Base-by-base conservation (phyloP, 2,113 vertebrate species). In the Melanostigma gelatinosum region DNA sequence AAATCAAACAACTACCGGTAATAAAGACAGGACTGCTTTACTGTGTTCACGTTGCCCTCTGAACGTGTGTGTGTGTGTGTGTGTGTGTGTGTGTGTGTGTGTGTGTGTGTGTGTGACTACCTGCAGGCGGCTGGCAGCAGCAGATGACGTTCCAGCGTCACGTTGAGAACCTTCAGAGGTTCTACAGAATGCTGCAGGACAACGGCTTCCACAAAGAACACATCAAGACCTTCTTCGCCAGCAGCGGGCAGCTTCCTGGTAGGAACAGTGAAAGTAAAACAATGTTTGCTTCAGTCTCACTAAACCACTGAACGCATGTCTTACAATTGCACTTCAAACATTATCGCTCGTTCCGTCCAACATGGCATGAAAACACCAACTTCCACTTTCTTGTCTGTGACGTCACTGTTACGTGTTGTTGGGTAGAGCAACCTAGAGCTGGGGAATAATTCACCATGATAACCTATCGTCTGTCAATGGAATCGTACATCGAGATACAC, bases 141-240 rank as follows among this genome's bases (percentile, higher is more conserved):
- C 95, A 95, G 77, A 94, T 95, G 75, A 96, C 89, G 8, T 95
- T 95, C 86, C 94, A 94, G 75, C 89, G 32, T 1, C 95, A 96
- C 12, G 85, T 89, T 29, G 87, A 95, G 67, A 95, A 96, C 67
- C 90, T 96, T 22, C 85, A 94, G 83, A 83, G 54, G 61, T 96
- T 96, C 62, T 90, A 95, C 71, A 89, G 87, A 32, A 96, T 96
- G 95, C 90, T 96, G 46, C 87, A 84, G 67, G 91, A 83, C 74
- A 96, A 96, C 12, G 96, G 96, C 32, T 95, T 96, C 86, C 94
- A 93, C 8, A 93, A 93, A 52, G 94, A 96, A 57, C 94, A 96
- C 87, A 95, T 96, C 75, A 96, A 96, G 85, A 95, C 92, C 38
- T 96, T 96, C 89, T 96, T 96, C 46, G 94, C 95, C 72, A 92